These are phyloP conservation scores for Xyliphius kryptos DNA, from an alignment of 2,113 vertebrate species.

Conservation along the genomic window DNA sequence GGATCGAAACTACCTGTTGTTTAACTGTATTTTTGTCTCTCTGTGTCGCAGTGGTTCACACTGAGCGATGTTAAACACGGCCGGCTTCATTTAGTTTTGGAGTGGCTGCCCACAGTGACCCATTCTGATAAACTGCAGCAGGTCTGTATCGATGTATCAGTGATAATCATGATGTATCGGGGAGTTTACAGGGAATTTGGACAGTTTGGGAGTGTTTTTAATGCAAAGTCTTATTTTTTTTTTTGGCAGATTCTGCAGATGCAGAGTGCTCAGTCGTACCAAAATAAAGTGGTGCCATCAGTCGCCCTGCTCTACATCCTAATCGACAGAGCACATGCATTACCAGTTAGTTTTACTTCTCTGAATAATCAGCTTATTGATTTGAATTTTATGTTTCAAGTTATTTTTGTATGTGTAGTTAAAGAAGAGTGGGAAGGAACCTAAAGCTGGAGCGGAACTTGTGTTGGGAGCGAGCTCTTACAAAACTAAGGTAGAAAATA, in stretches of 20 bases:
- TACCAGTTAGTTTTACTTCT: constrained; percentile 67
- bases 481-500: constrained; percentile 70
- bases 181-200: no score
- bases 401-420: constrained; percentile 54
- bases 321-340: constrained; percentile 68
- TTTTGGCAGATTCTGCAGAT: constrained; percentile 70
- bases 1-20: not conserved
- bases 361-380: not conserved
- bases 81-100: constrained; percentile 75
- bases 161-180: no score
- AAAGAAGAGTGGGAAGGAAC: constrained; percentile 79
- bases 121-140: constrained; percentile 69
- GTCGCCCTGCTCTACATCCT: constrained; percentile 74
- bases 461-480: constrained; percentile 60
- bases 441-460: constrained; percentile 70
- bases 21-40: not conserved
- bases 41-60: constrained; percentile 73
- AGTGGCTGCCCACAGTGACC: constrained; percentile 66
- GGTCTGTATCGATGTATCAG: constrained; percentile 51
- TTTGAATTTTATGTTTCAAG: not conserved
- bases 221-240: not conserved
- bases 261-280: constrained; percentile 66
- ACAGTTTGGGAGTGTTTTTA: no score
- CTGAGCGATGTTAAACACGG: constrained; percentile 81
- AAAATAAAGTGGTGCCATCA: constrained; percentile 70